A percentile compares a stretch with the other conserved stretches of the same genome.
These are phyloP conservation scores for Pseudeuparius sepicola DNA, from an alignment of 2,888 invertebrate species.

Conservation along the genomic window DNA sequence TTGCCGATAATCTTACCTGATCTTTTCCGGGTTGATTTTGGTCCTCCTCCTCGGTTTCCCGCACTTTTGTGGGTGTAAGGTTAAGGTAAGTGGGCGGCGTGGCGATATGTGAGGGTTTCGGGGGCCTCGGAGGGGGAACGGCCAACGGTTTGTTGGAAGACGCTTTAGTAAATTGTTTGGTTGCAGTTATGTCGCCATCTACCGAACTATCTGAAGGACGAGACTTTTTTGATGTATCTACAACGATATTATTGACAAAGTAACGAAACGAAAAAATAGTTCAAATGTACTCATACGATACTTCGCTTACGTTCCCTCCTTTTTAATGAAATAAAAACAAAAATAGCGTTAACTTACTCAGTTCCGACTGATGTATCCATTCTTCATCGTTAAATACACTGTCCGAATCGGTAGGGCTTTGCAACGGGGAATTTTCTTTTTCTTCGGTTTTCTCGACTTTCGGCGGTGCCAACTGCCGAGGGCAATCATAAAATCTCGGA, in stretches of 20 bases:
- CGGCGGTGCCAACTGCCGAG: constrained; percentile 29
- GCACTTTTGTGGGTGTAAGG: too few relatives aligned
- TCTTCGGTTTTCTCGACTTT: constrained; percentile 4
- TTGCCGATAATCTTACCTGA: too few relatives aligned
- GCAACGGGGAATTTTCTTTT: constrained; percentile 39
- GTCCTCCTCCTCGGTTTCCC: too few relatives aligned
- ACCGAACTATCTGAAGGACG: constrained; percentile 48
- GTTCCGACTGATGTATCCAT: too few relatives aligned
- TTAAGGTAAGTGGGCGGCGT: constrained; percentile 25
- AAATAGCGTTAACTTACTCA: too few relatives aligned
- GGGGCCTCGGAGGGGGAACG: constrained; percentile 59
- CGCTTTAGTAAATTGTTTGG: constrained; percentile 46
- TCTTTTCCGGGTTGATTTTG: too few relatives aligned
- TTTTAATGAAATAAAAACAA: too few relatives aligned
- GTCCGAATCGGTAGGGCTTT: constrained; percentile 54
- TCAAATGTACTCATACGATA: too few relatives aligned
- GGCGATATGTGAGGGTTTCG: constrained; percentile 48
- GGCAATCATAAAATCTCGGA: constrained; percentile 47
- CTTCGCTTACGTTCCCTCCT: too few relatives aligned
- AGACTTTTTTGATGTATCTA: constrained; percentile 32
- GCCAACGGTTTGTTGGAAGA: constrained; percentile 21
- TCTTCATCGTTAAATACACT: constrained; percentile 63
- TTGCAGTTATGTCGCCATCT: constrained; percentile 46
- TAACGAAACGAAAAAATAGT: too few relatives aligned
- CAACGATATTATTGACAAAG: constrained; percentile 12